Base-by-base conservation (phyloP, 2,797 vertebrate genomes). In the Tiaroga cobitis region DNA sequence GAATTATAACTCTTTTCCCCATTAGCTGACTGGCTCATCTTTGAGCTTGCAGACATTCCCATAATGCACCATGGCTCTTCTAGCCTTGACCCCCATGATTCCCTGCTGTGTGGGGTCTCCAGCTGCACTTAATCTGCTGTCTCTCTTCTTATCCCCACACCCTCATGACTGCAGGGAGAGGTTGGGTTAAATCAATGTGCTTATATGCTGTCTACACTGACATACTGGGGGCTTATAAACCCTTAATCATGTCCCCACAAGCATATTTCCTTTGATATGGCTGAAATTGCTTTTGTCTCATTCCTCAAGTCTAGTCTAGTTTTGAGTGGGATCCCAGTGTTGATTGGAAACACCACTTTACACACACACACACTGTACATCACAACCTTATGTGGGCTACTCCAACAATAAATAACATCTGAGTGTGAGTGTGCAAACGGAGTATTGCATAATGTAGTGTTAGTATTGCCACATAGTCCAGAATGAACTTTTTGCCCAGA, bases 141-240 rank as follows among this genome's bases (percentile, higher is more conserved):
- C 81, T 86, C 75, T 86, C 84, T 84, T 84, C 86, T 88, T 87
- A 87, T 88, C 84, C 88, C 72, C 41, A 77, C 51, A 72, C 84
- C 82, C 79, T 73, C 63, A 65, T 73, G 56, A 89, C 87, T 87
- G 85, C 24, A 56, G 83, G 83, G 82, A 85, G 81, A 88, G 90
- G 85, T 90, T 90, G 89, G 86, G 89, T 91, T 91, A 85, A 91
- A 90, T 90, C 87, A 90, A 80, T 87, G 78, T 76, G 70, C 87
- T 90, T 86, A 87, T 84, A 34, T 80, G 87, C 82, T 59, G 82
- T 87, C 87, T 90, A 86, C 87, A 86, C 86, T 83, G 87, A 89
- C 84, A 87, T 85, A 87, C 89, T 80, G 54, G 77, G 80, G 73
- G 68, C 82, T 86, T 88, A 83, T 82, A 74, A 88, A 85, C 80